Evolutionary conservation across 2,888 invertebrate genomes (phyloP).

Genomic region (Dione juno): DNA sequence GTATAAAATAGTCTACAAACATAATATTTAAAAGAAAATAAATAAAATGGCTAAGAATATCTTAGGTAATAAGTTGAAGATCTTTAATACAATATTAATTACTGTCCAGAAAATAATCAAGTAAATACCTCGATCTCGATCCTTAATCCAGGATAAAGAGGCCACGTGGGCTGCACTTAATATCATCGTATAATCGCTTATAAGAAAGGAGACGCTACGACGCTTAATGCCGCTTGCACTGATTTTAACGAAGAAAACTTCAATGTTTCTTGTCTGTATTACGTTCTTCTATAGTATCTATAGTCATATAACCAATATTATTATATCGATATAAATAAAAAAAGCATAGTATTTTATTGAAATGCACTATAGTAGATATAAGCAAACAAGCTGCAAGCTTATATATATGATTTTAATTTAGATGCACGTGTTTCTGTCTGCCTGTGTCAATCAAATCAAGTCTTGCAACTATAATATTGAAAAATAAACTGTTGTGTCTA

Average conservation of each 20-base stretch:
- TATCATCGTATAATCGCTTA: slow-evolving; percentile 27
- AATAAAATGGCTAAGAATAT: too few species aligned
- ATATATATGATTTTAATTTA: too few species aligned
- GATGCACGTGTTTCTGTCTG: not conserved
- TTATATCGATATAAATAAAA: too few species aligned
- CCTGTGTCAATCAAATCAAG: too few species aligned
- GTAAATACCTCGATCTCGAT: slow-evolving; percentile 38
- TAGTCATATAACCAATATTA: too few species aligned
- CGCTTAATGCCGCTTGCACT: too few species aligned
- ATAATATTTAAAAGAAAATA: not conserved
- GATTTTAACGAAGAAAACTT: slow-evolving; percentile 23
- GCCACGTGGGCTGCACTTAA: slow-evolving; percentile 39
- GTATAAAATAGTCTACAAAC: not conserved
- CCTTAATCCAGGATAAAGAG: slow-evolving; percentile 36
- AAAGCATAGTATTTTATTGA: too few species aligned
- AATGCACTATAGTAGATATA: too few species aligned
- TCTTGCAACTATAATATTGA: not conserved
- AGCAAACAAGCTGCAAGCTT: too few species aligned
- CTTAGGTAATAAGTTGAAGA: not conserved
- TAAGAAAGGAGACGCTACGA: slow-evolving; percentile 12
- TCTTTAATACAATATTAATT: not conserved
- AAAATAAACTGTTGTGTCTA: too few species aligned
- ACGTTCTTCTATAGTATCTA: too few species aligned
- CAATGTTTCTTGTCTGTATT: not conserved
- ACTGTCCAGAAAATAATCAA: slow-evolving; percentile 38